These are phyloP conservation scores for Aptenodytes forsteri DNA, from an alignment of 2,113 vertebrate genomes.

Conservation along the genomic window DNA sequence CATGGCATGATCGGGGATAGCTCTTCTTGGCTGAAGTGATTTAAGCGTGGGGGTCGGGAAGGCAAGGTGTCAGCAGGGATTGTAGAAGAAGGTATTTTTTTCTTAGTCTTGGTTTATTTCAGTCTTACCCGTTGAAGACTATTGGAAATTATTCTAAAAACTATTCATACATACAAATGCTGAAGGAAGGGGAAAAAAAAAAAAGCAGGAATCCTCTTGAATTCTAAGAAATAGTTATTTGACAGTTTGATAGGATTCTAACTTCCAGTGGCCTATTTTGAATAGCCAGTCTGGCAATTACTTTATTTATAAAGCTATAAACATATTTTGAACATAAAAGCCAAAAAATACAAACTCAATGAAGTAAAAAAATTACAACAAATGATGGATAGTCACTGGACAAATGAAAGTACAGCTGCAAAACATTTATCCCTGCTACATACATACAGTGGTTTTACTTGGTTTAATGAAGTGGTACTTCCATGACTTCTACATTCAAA, in stretches of 20 bases:
- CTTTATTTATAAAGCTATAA: slow-evolving; percentile 77
- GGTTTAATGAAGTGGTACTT: slow-evolving; percentile 45
- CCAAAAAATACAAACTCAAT: slow-evolving; percentile 62
- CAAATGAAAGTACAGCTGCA: slow-evolving; percentile 28
- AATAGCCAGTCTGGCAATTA: slow-evolving; percentile 61
- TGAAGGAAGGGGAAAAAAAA: fast-evolving
- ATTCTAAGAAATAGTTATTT: background rate
- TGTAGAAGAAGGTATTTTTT: background rate
- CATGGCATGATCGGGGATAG: background rate
- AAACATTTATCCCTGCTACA: slow-evolving; percentile 56
- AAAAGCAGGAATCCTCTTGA: background rate
- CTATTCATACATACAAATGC: background rate
- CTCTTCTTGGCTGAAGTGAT: background rate
- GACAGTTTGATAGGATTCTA: slow-evolving; percentile 1
- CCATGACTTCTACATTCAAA: slow-evolving; percentile 50
- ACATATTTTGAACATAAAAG: slow-evolving; percentile 71
- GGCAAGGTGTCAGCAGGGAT: background rate
- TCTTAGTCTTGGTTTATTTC: background rate
- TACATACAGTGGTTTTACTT: slow-evolving; percentile 42
- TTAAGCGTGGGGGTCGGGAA: background rate
- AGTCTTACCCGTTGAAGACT: background rate
- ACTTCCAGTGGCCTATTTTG: slow-evolving; percentile 50
- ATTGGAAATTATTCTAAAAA: background rate
- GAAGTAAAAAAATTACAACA: slow-evolving; percentile 59
- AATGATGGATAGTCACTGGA: slow-evolving; percentile 12